Percentiles rank a stretch among this genome's conserved stretches.
These are phyloP conservation scores for honey bee (Apis mellifera) DNA, from an alignment of 1,140 invertebrate genomes.

Conservation along the genomic window DNA sequence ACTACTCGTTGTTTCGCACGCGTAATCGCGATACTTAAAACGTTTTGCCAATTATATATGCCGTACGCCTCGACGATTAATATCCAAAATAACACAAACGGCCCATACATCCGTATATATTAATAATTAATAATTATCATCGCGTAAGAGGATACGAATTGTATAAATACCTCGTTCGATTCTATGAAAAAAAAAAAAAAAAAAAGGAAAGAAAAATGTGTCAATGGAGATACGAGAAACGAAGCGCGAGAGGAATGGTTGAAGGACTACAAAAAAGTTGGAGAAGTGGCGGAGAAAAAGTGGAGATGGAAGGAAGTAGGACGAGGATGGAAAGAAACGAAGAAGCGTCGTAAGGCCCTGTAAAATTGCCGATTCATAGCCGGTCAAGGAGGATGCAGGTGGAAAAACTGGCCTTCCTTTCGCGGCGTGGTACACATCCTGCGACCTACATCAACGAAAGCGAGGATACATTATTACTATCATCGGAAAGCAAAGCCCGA, in stretches of 20 bases:
- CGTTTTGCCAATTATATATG: too few species aligned
- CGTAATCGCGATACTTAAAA: neutral
- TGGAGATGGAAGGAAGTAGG: neutral
- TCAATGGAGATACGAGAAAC: neutral
- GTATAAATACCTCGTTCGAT: neutral
- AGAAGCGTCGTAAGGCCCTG: neutral
- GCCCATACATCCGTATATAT: too few species aligned
- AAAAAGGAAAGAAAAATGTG: neutral
- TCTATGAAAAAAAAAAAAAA: neutral
- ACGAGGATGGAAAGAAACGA: neutral
- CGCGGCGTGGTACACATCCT: constrained; percentile 51
- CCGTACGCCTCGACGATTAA: too few species aligned
- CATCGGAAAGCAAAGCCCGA: constrained; percentile 75
- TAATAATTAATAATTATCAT: too few species aligned
- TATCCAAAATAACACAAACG: too few species aligned
- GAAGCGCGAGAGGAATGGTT: neutral
- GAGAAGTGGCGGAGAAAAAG: neutral
- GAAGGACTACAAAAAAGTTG: neutral
- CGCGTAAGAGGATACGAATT: neutral
- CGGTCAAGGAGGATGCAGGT: neutral
- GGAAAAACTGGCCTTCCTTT: constrained; percentile 2
- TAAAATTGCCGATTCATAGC: neutral
- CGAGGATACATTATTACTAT: constrained; percentile 74
- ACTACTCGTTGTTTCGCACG: neutral
- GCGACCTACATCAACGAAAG: constrained; percentile 73